phyloP scores from a whole-genome alignment of 1,140 invertebrate species.

The Drosophila pallidifrons region DNA sequence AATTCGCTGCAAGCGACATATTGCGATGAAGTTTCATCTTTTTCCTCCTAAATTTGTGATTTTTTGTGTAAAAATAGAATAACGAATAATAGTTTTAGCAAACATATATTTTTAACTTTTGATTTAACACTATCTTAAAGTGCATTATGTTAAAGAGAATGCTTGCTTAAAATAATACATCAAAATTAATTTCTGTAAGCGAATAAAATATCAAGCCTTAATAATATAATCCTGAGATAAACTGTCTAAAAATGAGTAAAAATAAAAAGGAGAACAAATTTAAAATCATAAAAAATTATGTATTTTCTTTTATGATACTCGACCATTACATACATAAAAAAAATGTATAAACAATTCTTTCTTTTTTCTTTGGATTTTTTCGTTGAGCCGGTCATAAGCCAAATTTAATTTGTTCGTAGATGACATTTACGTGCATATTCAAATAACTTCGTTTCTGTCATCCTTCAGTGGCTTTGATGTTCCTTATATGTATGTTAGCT shows the following conservation, averaged over 20 bases:
- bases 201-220: too few relatives aligned
- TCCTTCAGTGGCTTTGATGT: constrained; percentile 79
- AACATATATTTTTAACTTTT: too few relatives aligned
- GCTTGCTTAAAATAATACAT: too few relatives aligned
- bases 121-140: too few relatives aligned
- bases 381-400: constrained; percentile 60
- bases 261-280: constrained; percentile 28
- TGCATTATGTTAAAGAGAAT: too few relatives aligned
- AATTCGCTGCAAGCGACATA: constrained; percentile 68
- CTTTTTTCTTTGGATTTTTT: constrained; percentile 7
- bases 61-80: neutral
- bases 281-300: constrained; percentile 17
- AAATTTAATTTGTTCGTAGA: constrained; percentile 78
- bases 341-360: constrained; percentile 22
- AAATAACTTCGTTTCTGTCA: constrained; percentile 77
- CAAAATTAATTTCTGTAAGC: neutral
- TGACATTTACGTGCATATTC: constrained; percentile 77
- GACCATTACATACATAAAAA: constrained; percentile 17
- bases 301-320: constrained; percentile 34
- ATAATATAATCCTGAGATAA: neutral
- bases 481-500: constrained; percentile 2
- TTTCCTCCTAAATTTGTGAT: constrained; percentile 22
- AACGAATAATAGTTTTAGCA: too few relatives aligned
- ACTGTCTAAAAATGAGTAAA: constrained; percentile 2
- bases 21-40: constrained; percentile 58